Conservation (phyloP, 1,140 invertebrate species). For the Meloidogyne hapla region DNA sequence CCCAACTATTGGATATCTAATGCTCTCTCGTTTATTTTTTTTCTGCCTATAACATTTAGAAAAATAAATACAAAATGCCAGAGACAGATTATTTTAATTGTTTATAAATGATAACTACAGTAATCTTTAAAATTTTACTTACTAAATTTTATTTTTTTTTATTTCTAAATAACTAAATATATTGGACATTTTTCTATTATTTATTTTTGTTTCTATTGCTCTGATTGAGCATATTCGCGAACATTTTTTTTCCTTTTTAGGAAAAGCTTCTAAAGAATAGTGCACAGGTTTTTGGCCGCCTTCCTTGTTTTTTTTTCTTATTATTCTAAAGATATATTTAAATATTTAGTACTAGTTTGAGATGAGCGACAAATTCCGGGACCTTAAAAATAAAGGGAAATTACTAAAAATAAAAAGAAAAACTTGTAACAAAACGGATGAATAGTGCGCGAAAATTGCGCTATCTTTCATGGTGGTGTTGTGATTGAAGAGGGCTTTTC, state of each 20-base stretch:
- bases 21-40: too few relatives aligned
- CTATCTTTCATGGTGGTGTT: background rate
- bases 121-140: background rate
- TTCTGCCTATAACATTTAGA: too few relatives aligned
- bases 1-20: too few relatives aligned
- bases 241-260: background rate
- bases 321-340: background rate
- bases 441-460: background rate
- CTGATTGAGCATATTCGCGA: background rate
- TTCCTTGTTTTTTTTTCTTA: background rate
- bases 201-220: background rate
- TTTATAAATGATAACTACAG: too few relatives aligned
- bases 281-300: background rate
- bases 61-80: too few relatives aligned
- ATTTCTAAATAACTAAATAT: background rate
- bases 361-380: background rate
- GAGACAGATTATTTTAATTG: too few relatives aligned
- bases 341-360: background rate
- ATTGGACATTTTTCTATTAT: background rate
- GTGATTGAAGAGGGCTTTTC: background rate
- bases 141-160: background rate
- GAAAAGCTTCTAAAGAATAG: too few relatives aligned
- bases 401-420: background rate
- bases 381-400: background rate
- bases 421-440: slow-evolving; percentile 5